phyloP scores from a whole-genome alignment of 2,888 invertebrate species.

The Alentia gelatinosa region DNA sequence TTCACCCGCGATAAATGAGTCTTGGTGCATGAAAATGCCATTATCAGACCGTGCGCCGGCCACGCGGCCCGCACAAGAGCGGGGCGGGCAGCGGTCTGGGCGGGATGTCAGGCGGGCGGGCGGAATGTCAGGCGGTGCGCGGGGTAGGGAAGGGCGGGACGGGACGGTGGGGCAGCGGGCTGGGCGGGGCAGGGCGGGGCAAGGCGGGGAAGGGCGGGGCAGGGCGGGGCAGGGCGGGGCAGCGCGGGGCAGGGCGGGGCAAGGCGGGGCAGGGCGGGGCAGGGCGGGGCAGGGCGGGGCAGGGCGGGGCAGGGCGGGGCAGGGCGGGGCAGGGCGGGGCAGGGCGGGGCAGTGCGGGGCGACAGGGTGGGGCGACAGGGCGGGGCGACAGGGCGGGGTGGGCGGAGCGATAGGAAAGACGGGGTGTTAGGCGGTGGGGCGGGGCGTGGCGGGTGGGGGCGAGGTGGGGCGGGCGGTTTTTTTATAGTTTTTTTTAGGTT shows the following conservation, averaged over 20 bases:
- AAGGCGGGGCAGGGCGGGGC: neutral
- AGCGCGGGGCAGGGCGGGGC: neutral
- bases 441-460: neutral
- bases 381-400: neutral
- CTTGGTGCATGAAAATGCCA: conserved; percentile 16
- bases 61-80: neutral
- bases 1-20: conserved; percentile 35
- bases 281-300: neutral
- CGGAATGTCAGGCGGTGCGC: too few species aligned
- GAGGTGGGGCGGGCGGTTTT: too few species aligned
- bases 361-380: neutral
- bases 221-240: neutral
- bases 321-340: neutral
- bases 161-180: too few species aligned
- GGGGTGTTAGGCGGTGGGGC: neutral
- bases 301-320: neutral
- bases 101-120: neutral
- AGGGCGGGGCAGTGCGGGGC: neutral
- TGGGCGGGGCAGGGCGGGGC: neutral
- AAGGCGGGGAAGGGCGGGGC: too few species aligned
- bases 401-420: neutral
- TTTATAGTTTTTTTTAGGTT: too few species aligned
- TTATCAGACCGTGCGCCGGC: neutral
- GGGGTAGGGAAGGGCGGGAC: too few species aligned
- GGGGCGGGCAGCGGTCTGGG: neutral